phyloP scores from a whole-genome alignment of 2,888 invertebrate species.

The Phyllotreta cruciferae region DNA sequence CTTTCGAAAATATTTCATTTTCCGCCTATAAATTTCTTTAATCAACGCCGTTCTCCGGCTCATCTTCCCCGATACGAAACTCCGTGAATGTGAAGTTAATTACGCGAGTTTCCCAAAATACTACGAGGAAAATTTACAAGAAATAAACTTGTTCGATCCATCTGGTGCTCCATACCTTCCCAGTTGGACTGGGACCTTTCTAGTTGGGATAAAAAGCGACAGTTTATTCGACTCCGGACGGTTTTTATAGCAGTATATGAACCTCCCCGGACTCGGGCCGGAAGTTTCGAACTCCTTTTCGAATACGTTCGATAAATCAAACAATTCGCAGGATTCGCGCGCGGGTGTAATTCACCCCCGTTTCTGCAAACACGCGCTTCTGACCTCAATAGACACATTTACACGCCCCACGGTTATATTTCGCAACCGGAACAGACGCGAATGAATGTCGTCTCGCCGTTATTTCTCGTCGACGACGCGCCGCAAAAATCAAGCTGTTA shows the following conservation, averaged over 20 bases:
- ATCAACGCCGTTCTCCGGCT: background rate
- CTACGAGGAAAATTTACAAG: no score
- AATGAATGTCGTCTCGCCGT: conserved; percentile 25
- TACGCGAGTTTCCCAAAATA: no score
- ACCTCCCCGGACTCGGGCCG: background rate
- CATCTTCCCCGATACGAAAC: background rate
- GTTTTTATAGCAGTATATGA: conserved; percentile 1
- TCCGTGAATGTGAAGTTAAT: background rate
- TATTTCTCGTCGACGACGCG: conserved; percentile 27
- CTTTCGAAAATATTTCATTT: conserved; percentile 4
- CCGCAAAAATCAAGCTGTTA: conserved; percentile 38
- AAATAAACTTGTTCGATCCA: background rate
- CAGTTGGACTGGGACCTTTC: background rate
- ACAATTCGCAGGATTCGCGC: background rate
- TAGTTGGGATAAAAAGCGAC: conserved; percentile 1
- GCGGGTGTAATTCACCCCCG: no score
- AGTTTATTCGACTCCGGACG: conserved; percentile 1
- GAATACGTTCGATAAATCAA: background rate
- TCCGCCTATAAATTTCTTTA: conserved; percentile 1
- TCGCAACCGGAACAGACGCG: conserved; percentile 8
- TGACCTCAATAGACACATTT: conserved; percentile 16
- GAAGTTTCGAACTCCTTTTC: background rate
- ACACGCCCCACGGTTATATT: conserved; percentile 3
- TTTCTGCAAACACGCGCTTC: background rate
- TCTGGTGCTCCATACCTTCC: background rate